A percentile compares a stretch with the other conserved stretches of the same genome.
Evolutionary conservation across 2,113 vertebrate genomes (phyloP).

Genomic region (Leucopsar rothschildi): DNA sequence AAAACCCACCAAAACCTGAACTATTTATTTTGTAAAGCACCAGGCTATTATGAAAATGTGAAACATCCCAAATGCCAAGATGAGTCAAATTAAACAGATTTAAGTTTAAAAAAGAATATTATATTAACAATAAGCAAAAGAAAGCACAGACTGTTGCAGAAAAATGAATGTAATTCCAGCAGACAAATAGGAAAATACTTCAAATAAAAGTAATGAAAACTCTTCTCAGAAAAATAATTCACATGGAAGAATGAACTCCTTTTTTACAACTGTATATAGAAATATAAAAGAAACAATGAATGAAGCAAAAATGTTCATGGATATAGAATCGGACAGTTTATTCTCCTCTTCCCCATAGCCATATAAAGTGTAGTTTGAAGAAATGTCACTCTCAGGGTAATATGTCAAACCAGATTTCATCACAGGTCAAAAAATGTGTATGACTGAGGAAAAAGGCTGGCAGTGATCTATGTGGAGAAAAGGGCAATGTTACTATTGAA

Average conservation of each 20-base stretch:
- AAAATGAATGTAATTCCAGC: background rate
- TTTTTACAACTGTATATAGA: background rate
- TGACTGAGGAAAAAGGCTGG: slow-evolving; percentile 5
- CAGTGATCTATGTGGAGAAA: background rate
- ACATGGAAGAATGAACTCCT: background rate
- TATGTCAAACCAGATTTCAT: slow-evolving; percentile 12
- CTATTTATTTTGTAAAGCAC: background rate
- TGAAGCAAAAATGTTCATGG: background rate
- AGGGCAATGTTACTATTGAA: background rate
- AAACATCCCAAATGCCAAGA: background rate
- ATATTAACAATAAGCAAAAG: background rate
- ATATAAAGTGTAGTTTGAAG: background rate
- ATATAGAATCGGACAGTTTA: background rate
- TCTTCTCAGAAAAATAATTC: background rate
- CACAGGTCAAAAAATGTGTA: background rate
- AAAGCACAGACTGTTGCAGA: background rate
- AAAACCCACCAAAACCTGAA: background rate
- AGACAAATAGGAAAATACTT: background rate
- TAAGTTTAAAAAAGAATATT: background rate
- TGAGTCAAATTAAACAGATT: background rate
- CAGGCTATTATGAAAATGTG: background rate
- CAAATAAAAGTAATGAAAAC: background rate
- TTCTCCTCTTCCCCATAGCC: background rate
- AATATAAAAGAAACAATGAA: background rate
- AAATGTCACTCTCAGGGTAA: background rate